Percentiles rank a stretch among this genome's conserved stretches.
Conservation (phyloP, 1,140 invertebrate species). For the Cepaea nemoralis region DNA sequence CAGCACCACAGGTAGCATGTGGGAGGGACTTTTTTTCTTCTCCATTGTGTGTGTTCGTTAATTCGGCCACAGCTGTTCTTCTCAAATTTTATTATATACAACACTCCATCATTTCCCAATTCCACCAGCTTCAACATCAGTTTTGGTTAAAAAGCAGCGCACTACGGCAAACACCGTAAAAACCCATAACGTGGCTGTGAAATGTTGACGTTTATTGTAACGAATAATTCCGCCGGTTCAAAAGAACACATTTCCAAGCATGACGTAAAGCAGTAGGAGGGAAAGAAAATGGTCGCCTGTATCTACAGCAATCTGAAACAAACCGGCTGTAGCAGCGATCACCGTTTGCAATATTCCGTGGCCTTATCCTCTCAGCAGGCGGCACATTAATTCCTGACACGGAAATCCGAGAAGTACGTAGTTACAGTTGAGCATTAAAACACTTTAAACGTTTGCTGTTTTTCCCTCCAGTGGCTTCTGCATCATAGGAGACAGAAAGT, state of each 20-base stretch:
- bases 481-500: too few species aligned
- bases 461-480: too few species aligned
- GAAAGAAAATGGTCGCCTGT: background rate
- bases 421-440: background rate
- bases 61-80: background rate
- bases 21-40: too few species aligned
- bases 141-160: background rate
- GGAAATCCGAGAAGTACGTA: background rate
- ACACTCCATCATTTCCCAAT: constrained; percentile 2
- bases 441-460: background rate
- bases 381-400: background rate
- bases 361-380: background rate
- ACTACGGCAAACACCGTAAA: background rate
- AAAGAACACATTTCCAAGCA: background rate
- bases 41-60: too few species aligned
- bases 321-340: background rate
- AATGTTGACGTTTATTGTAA: constrained; percentile 13
- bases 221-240: constrained; percentile 3
- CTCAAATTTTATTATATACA: background rate
- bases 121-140: background rate
- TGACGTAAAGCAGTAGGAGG: constrained; percentile 2
- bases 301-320: background rate
- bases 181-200: background rate
- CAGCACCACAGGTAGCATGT: too few species aligned
- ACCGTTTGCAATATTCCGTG: background rate